Evolutionary conservation across 2,797 vertebrate genomes (phyloP), one percentile per base, ranked within the genome.

Genomic region (Tapirus indicus): DNA sequence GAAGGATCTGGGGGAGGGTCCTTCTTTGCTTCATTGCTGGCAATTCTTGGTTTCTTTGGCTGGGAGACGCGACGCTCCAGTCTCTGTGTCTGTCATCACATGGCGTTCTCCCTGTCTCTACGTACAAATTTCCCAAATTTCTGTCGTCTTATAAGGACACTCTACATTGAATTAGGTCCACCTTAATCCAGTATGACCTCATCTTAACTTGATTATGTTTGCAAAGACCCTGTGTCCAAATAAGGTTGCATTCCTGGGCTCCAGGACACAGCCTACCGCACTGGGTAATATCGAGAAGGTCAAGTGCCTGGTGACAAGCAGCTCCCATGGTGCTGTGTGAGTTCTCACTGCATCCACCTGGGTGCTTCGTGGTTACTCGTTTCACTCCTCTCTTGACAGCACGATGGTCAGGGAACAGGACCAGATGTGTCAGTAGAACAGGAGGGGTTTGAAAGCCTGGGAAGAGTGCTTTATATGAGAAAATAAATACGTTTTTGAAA

Each of bases 41-140:
- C 23, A 0, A 11, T 32, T 56, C 38, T 47, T 64, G 56, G 23
- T 23, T 14, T 47, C 44, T 75, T n/a, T 0, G n/a, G 38, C 35
- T 64, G 9, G 7, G 54, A 10, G 60, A 21, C 21, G 21, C 10
- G 4, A 2, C 9, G 7, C 29, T 52, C 18, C 7, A 25, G 0
- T 41, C 54, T 49, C 35, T 49, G 35, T 25, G 32, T 41, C 23
- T 2, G 2, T 7, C 23, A 1, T 52, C 23, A 0, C 0, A 2
- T 11, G 27, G 9, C 32, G 1, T 14, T 79, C 4, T 49, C 47
- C 41, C 7, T 41, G 27, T 32, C 32, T 62, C 52, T 35, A 0
- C 3, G 9, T 66, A 23, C 71, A 41, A 0, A 17, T 38, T 20
- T 68, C 64, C 41, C 29, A 47, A 47, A 47, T 11, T 47, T 47